These are phyloP conservation scores for Gymnarchus niloticus DNA, from an alignment of 2,113 vertebrate species.

Conservation along the genomic window DNA sequence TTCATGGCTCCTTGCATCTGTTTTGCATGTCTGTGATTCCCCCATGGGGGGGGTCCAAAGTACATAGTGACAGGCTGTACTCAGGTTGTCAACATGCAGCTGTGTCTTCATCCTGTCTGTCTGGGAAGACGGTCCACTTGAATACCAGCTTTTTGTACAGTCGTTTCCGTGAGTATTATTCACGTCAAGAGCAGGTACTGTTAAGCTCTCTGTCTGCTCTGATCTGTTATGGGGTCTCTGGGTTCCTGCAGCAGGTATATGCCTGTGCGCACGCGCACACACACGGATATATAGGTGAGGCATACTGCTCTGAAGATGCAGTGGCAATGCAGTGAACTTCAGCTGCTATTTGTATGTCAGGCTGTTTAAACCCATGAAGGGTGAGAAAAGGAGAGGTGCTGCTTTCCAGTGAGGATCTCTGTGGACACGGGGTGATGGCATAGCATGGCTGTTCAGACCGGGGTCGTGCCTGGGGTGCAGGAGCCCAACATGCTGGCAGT, in stretches of 20 bases:
- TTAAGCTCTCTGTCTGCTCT: not conserved
- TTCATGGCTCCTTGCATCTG: not conserved
- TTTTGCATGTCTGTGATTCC: not conserved
- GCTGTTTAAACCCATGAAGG: not conserved
- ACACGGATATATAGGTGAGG: not conserved
- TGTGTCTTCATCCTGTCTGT: not conserved
- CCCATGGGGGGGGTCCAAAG: not conserved
- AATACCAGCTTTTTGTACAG: not conserved
- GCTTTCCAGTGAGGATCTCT: not conserved
- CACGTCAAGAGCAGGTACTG: not conserved
- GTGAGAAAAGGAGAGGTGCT: not conserved
- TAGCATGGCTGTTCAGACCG: not conserved
- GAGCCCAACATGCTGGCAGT: too few relatives aligned
- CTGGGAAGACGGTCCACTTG: not conserved
- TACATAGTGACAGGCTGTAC: not conserved
- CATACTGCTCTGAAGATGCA: too few relatives aligned
- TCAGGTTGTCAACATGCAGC: not conserved
- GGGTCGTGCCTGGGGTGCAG: not conserved
- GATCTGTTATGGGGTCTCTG: not conserved
- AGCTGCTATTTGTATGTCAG: not conserved
- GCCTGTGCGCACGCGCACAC: not conserved
- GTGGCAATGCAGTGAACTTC: too few relatives aligned
- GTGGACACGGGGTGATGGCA: not conserved
- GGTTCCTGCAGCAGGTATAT: not conserved
- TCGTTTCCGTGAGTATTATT: not conserved